These are phyloP conservation scores for Plumapathes pennacea DNA, from an alignment of 92 coral and sea anemone species.

Conservation along the genomic window DNA sequence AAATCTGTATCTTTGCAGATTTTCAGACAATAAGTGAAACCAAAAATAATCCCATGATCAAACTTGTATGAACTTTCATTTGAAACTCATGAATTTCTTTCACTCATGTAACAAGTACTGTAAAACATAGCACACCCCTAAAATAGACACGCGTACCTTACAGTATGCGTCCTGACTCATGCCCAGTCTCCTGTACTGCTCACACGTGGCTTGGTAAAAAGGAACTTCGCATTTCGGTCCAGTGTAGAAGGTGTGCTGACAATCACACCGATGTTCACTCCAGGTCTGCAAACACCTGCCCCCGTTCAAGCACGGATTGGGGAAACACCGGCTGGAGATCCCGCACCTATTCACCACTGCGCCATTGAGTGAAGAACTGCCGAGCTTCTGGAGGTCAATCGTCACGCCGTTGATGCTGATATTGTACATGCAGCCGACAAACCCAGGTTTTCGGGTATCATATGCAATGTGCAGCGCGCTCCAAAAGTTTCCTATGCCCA, in stretches of 20 bases:
- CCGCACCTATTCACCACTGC: slow-evolving; percentile 52
- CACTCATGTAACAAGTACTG: no score
- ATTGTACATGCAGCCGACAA: slow-evolving; percentile 86
- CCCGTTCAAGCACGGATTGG: slow-evolving; percentile 76
- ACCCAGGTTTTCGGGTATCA: slow-evolving; percentile 72
- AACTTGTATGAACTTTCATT: no score
- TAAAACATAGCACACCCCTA: no score
- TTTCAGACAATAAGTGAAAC: no score
- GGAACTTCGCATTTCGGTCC: slow-evolving; percentile 80
- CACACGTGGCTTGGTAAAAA: slow-evolving; percentile 83
- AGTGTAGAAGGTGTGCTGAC: slow-evolving; percentile 71
- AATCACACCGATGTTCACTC: slow-evolving; percentile 67
- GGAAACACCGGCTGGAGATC: slow-evolving; percentile 64
- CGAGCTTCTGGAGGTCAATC: slow-evolving; percentile 32
- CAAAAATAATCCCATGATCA: no score
- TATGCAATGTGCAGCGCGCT: slow-evolving; percentile 65
- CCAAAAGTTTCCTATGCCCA: slow-evolving; percentile 58
- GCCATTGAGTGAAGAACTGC: slow-evolving; percentile 24
- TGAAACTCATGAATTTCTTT: no score
- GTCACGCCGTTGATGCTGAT: slow-evolving; percentile 53
- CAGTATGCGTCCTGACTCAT: slow-evolving; percentile 82
- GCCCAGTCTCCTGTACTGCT: slow-evolving; percentile 82
- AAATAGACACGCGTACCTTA: no score
- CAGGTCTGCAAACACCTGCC: slow-evolving; percentile 75
- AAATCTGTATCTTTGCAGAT: no score